Base-by-base conservation (phyloP, 2,888 invertebrate genomes). In the Erebia ligea region DNA sequence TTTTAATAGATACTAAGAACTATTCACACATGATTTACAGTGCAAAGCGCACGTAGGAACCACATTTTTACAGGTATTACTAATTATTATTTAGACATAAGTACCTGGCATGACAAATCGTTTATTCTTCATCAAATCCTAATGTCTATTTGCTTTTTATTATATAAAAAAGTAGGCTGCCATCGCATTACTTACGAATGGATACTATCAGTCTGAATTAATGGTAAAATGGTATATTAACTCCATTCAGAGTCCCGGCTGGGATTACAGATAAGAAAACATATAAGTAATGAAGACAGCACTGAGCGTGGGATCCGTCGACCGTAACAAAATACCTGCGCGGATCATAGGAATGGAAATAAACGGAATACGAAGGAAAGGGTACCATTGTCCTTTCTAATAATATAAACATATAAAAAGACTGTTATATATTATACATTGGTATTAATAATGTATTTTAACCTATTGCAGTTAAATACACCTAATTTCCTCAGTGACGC, bases 231-330 rank as follows among this genome's bases (percentile, higher is more conserved):
- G 67, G 61, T 72, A 68, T 74, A 74, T 74, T 68, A 72, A 70
- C 65, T 68, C 66, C 67, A 72, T 71, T 72, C 68, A 73, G 65
- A 61, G 45, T 58, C 56, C 10, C 21, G 57, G 54, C 25, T 15
- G 48, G 69, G 71, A 70, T 72, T 67, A 69, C 57, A 66, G 72
- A 72, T 71, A 74, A 69, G 69, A 67, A 65, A 58, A 71, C 56
- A 65, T 69, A 73, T 69, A 73, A 73, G 69, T 71, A 73, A 73
- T 71, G 71, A 65, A 67, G 69, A 69, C 65, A 61, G 67, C 64
- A 42, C 48, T 11, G 62, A 61, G 64, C 59, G 45, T 42, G 58
- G 69, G 67, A 72, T 66, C 40, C 21, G 13, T 1, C 40, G 42
- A 13, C 15, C 52, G 54, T 64, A 64, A 61, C 56, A 50, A 50